These are phyloP conservation scores for Gouania willdenowi DNA, from an alignment of 2,797 vertebrate genomes.

Conservation along the genomic window DNA sequence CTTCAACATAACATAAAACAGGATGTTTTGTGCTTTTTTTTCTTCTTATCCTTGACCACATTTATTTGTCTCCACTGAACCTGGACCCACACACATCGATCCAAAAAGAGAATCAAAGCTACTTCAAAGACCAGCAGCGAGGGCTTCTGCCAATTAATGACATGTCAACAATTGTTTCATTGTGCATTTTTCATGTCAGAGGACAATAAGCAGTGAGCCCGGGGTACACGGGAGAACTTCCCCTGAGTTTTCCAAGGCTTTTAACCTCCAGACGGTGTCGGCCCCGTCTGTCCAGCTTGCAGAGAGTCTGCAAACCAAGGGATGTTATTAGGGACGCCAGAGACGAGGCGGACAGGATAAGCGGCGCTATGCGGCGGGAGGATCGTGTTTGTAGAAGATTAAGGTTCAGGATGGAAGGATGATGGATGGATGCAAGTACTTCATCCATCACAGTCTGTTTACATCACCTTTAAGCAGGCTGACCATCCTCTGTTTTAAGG, in stretches of 20 bases:
- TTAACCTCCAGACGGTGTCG: conserved; percentile 43
- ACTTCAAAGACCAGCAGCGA: conserved; percentile 13
- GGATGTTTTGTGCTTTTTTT: too few relatives aligned
- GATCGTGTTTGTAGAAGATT: conserved; percentile 71
- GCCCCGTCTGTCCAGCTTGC: conserved; percentile 29
- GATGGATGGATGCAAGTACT: conserved; percentile 60
- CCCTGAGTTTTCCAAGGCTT: conserved; percentile 14
- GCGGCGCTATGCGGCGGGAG: conserved; percentile 44
- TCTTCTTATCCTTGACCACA: too few relatives aligned
- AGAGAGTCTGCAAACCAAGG: conserved; percentile 40
- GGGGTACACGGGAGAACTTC: conserved; percentile 28
- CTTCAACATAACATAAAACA: too few relatives aligned
- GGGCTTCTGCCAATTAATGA: conserved; percentile 61
- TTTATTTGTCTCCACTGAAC: too few relatives aligned
- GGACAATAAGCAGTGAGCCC: conserved; percentile 45
- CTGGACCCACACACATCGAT: too few relatives aligned
- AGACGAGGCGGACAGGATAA: conserved; percentile 48
- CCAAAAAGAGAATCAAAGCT: conserved; percentile 8
- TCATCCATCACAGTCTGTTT: conserved; percentile 71
- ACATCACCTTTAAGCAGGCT: conserved; percentile 66
- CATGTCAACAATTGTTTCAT: conserved; percentile 55
- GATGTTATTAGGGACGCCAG: conserved; percentile 55
- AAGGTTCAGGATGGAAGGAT: conserved; percentile 64
- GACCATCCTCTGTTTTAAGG: conserved; percentile 42
- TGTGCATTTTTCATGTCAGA: conserved; percentile 56